A percentile compares a stretch with the other conserved stretches of the same genome.
These are phyloP conservation scores for Pelecanoides urinatrix DNA, from an alignment of 2,113 vertebrate species.

Conservation along the genomic window DNA sequence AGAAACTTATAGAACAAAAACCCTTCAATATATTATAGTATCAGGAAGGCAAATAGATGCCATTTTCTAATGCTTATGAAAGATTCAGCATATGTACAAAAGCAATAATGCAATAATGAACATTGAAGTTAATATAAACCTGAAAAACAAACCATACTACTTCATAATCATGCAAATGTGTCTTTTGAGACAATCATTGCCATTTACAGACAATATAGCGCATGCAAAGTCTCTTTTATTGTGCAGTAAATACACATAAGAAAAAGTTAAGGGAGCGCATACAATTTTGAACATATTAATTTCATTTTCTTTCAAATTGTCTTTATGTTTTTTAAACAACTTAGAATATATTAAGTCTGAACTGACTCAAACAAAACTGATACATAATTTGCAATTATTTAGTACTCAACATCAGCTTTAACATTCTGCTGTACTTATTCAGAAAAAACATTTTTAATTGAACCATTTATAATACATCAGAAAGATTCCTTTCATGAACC, in stretches of 20 bases:
- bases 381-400: constrained; percentile 47
- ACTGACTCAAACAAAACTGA: constrained; percentile 24
- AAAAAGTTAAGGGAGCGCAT: constrained; percentile 48
- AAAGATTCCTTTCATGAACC: constrained; percentile 16
- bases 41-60: not conserved
- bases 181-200: constrained; percentile 60
- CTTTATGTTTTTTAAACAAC: constrained; percentile 52
- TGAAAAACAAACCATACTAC: constrained; percentile 24
- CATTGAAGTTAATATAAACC: constrained; percentile 14
- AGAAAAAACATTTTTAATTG: constrained; percentile 44
- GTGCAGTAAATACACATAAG: constrained; percentile 67
- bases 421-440: constrained; percentile 27
- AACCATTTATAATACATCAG: constrained; percentile 42
- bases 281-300: constrained; percentile 51
- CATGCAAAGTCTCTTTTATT: constrained; percentile 76
- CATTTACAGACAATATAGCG: constrained; percentile 69
- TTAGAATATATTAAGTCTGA: constrained; percentile 48
- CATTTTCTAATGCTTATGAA: not conserved
- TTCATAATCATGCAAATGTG: constrained; percentile 44
- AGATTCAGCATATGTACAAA: not conserved
- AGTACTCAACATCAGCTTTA: constrained; percentile 30
- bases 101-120: not conserved
- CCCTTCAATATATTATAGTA: not conserved
- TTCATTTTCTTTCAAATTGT: constrained; percentile 31
- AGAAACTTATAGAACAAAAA: not conserved